Percentiles rank a stretch among this genome's conserved stretches.
phyloP scores from a whole-genome alignment of 2,888 invertebrate species.

The Agapetus fuscipes region DNA sequence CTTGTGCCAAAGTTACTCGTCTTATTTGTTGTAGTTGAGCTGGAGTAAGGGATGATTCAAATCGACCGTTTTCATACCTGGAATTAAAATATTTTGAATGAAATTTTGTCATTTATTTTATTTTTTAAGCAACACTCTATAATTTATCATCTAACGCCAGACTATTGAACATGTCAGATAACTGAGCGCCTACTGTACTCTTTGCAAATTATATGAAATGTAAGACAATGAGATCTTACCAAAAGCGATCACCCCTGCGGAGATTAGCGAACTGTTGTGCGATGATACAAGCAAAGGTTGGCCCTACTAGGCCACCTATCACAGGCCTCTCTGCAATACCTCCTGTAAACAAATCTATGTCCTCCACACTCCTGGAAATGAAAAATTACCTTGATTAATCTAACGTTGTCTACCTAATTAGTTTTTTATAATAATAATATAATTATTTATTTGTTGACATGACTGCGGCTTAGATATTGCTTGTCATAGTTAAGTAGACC shows the following conservation, averaged over 20 bases:
- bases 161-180: too few relatives aligned
- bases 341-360: constrained; percentile 77
- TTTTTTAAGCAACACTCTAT: too few relatives aligned
- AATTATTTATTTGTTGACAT: too few relatives aligned
- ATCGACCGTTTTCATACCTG: constrained; percentile 68
- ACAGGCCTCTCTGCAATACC: constrained; percentile 76
- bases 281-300: constrained; percentile 81
- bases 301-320: constrained; percentile 70
- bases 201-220: too few relatives aligned
- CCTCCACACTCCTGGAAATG: constrained; percentile 54
- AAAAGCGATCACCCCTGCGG: constrained; percentile 69
- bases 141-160: too few relatives aligned
- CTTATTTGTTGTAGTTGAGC: constrained; percentile 67
- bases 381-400: not conserved
- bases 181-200: too few relatives aligned
- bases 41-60: constrained; percentile 65
- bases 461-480: too few relatives aligned
- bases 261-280: constrained; percentile 76
- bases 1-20: constrained; percentile 59
- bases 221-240: constrained; percentile 36
- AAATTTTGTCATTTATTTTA: not conserved
- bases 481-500: too few relatives aligned
- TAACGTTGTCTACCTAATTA: not conserved
- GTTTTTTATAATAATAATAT: not conserved
- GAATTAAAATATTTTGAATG: constrained; percentile 20